Percentiles rank a stretch among this genome's conserved stretches.
Evolutionary conservation across 2,888 invertebrate species (phyloP).

Genomic region (Lasioglossum pauxillum): DNA sequence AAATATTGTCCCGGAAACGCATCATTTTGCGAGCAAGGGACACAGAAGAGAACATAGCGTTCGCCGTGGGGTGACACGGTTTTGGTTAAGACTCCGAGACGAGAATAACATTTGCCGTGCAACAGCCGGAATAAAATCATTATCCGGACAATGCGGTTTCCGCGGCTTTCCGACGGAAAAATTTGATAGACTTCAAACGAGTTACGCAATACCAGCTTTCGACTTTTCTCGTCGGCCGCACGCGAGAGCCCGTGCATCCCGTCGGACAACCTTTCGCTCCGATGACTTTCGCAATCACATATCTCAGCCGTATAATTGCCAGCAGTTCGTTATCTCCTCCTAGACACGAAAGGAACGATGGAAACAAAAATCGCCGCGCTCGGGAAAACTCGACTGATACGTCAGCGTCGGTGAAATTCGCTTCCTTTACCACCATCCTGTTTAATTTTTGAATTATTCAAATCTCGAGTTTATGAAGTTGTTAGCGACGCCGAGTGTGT

Average conservation of each 20-base stretch:
- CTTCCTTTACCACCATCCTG: not conserved
- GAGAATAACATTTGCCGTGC: slow-evolving; percentile 25
- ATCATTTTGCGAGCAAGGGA: not conserved
- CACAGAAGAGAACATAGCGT: not conserved
- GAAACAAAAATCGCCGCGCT: not conserved
- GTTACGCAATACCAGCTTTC: slow-evolving; percentile 34
- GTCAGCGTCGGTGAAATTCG: not conserved
- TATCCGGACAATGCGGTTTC: slow-evolving; percentile 32
- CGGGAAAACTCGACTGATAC: not conserved
- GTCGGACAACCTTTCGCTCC: slow-evolving; percentile 33
- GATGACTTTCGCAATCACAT: slow-evolving; percentile 42
- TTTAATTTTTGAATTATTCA: not conserved
- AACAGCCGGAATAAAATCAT: slow-evolving; percentile 39
- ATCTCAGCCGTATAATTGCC: slow-evolving; percentile 24
- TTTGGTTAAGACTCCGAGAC: not conserved
- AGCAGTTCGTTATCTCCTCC: slow-evolving; percentile 17
- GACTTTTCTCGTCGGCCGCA: slow-evolving; percentile 23
- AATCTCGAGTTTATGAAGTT: not conserved
- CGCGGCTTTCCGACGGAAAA: slow-evolving; percentile 13
- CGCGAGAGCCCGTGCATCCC: slow-evolving; percentile 28
- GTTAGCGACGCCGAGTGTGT: not conserved
- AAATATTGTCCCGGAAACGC: not conserved
- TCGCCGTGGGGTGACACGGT: not conserved
- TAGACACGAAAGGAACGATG: not conserved
- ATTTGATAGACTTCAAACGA: slow-evolving; percentile 32